Percentiles rank a stretch among this genome's conserved stretches.
Evolutionary conservation across 2,113 vertebrate genomes (phyloP).

Genomic region (Ptilorrhoa leucosticta): DNA sequence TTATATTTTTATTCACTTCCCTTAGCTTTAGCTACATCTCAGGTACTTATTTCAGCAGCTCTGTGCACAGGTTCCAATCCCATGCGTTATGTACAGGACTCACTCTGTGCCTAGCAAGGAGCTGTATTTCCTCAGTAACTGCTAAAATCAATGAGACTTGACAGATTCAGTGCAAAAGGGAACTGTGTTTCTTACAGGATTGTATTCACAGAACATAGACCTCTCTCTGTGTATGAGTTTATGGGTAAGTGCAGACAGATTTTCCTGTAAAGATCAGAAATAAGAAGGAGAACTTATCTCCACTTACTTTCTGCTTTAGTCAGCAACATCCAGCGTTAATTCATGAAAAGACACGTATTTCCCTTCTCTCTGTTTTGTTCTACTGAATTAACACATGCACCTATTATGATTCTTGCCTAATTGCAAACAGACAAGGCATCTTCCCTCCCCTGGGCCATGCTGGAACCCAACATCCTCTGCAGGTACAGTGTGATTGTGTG

Average conservation of each 20-base stretch:
- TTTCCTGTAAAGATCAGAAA: not conserved
- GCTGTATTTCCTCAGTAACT: not conserved
- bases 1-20: not conserved
- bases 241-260: not conserved
- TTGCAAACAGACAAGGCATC: not conserved
- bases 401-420: not conserved
- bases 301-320: not conserved
- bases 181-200: not conserved
- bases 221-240: not conserved
- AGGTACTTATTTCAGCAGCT: not conserved
- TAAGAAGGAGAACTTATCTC: not conserved
- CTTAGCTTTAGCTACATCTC: not conserved
- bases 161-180: not conserved
- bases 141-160: not conserved
- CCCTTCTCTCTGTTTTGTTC: not conserved
- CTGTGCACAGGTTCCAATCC: not conserved
- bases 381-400: not conserved
- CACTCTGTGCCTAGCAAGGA: not conserved
- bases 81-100: not conserved
- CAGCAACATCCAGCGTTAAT: not conserved
- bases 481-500: fast-evolving
- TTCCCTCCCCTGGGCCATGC: not conserved
- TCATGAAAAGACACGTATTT: not conserved
- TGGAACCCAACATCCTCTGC: not conserved
- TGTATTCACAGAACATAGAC: not conserved